Base-by-base conservation (phyloP, 2,888 invertebrate species). In the Pristionchus fissidentatus region DNA sequence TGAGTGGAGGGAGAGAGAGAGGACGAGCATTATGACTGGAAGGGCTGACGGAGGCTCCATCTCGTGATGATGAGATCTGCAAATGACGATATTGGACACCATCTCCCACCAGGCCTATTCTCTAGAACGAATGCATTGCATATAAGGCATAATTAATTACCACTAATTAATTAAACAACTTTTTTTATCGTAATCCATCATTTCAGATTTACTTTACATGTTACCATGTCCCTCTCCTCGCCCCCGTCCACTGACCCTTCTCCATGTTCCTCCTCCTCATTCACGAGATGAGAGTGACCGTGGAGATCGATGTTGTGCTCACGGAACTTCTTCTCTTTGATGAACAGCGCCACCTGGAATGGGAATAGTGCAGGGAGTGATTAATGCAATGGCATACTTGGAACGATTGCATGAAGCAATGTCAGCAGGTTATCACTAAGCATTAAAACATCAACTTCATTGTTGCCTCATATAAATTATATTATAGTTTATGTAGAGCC, bases 1-100 rank as follows among this genome's bases (percentile, higher is more conserved):
- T 0, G 94, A 94, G 90, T 95, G 94, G 1, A 95, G 87, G 1
- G 94, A 94, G 2, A 94, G 90, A 22, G 83, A 49, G 32, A 46
- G 32, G 22, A 75, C 83, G 4, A 83, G 73, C 57, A 75, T 41
- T 10, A 83, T 75, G 75, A 52, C 83, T 1, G 73, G 70, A 43
- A 70, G 83, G 19, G 75, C 55, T 0, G 83, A 38, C 29, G 73
- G 75, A 26, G 73, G 73, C 3, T 32, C 52, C 22, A 49, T 41
- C 3, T 38, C 41, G 19, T 19, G 4, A 22, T 49, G 19, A 35
- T 78, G 77, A 55, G 79, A 79, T n/a, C 32, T 35, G 19, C 35
- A 66, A 35, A 32, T 66, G 62, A 35, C 35, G n/a, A 19, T 19
- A 22, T n/a, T n/a, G n/a, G 13, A 55, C 4, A 13, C 55, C 32